Conservation (phyloP, 1,140 invertebrate genomes). For the Armadillidium nasatum region DNA sequence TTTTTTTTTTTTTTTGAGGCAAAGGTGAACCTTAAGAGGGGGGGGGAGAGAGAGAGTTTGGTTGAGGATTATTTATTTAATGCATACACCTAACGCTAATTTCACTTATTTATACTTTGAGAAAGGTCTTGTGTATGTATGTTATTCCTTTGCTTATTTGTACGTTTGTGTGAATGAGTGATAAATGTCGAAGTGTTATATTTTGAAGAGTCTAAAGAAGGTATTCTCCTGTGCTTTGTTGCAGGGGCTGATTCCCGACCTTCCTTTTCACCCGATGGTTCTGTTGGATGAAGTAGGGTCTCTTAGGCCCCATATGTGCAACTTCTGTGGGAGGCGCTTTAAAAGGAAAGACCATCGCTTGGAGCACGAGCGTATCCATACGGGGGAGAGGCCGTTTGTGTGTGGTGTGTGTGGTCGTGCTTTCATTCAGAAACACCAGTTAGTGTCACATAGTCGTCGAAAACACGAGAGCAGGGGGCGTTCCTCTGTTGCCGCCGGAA, state of each 20-base stretch:
- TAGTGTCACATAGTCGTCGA: conserved; percentile 48
- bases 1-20: too few species aligned
- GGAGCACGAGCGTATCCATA: conserved; percentile 49
- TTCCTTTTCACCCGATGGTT: conserved; percentile 32
- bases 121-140: too few species aligned
- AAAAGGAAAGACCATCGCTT: conserved; percentile 49
- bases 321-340: conserved; percentile 55
- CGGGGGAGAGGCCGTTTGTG: conserved; percentile 45
- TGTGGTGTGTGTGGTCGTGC: conserved; percentile 44
- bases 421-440: conserved; percentile 48
- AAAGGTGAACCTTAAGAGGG: too few species aligned
- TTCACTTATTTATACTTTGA: too few species aligned
- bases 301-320: conserved; percentile 57
- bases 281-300: conserved; percentile 33
- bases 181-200: background rate
- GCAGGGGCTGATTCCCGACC: conserved; percentile 41
- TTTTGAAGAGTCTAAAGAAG: conserved; percentile 32
- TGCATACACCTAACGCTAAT: too few species aligned
- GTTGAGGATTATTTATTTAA: too few species aligned
- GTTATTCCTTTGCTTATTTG: too few species aligned
- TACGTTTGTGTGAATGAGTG: too few species aligned
- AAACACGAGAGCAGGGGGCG: conserved; percentile 23
- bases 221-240: conserved; percentile 42
- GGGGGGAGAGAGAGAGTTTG: too few species aligned
- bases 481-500: too few species aligned